Evolutionary conservation across 2,888 invertebrate species (phyloP), one percentile per base, ranked within the genome.

Genomic region (Schizotus pectinicornis): DNA sequence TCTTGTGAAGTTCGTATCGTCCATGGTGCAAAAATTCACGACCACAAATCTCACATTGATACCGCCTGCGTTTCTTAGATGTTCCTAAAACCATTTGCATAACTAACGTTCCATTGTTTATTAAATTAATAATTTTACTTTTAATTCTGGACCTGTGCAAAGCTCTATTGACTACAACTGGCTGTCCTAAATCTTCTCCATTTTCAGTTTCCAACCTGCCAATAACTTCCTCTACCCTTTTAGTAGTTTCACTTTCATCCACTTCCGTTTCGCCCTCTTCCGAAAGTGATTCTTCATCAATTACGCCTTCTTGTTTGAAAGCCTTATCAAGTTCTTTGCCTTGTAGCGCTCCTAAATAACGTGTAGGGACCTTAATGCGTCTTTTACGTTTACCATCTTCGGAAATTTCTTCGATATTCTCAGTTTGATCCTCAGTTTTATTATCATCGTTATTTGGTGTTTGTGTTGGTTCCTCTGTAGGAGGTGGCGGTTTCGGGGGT

Each of bases 301-400:
- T 86, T 7, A 90, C 85, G 0, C 89, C 90, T 77, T 89, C 88
- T 70, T 89, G 87, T 68, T 84, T 84, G 66, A 90, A 87, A 64
- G 90, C 88, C 63, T 87, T 82, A 68, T 90, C 90, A 46, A 91
- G 78, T 77, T 91, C 91, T 75, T 88, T 88, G 3, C 90, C 91
- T 84, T 89, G 58, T 38, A 70, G 59, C 3, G 49, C 83, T 71
- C 85, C 87, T 64, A 79, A 80, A 64, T 83, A 86, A 62, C 86
- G 79, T 0, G 80, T 84, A 0, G 91, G 90, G 11, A 87, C 83
- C 79, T 88, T 89, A 65, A 87, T 84, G 68, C 84, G 81, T 11
- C 89, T 78, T 67, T 85, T 85, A 42, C 86, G 84, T 8, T 84
- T 82, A 12, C 84, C 82, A 39, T 84, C 85, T 22, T 82, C 82